A percentile compares a stretch with the other conserved stretches of the same genome.
Evolutionary conservation across 2,888 invertebrate genomes (phyloP).

Genomic region (Caenorhabditis virilis): DNA sequence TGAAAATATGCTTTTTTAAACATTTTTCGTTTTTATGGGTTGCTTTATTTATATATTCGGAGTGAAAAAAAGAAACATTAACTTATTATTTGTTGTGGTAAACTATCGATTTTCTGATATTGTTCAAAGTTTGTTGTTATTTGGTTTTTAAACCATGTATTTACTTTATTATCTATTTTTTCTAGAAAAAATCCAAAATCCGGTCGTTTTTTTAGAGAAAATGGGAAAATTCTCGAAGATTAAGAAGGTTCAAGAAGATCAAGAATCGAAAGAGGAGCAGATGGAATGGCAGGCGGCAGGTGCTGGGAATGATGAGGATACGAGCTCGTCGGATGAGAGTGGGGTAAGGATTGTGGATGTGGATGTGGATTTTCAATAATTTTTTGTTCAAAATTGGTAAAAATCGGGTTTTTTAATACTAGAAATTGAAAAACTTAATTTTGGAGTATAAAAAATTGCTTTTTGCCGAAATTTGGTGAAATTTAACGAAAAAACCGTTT

Average conservation of each 20-base stretch:
- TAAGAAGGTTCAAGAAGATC: slow-evolving; percentile 38
- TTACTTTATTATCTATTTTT: neutral
- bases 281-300: slow-evolving; percentile 40
- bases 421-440: too few species aligned
- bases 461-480: too few species aligned
- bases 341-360: too few species aligned
- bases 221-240: slow-evolving; percentile 51
- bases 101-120: neutral
- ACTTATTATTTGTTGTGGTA: neutral
- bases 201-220: neutral
- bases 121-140: neutral
- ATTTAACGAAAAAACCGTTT: too few species aligned
- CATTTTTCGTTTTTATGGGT: neutral
- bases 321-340: slow-evolving; percentile 19
- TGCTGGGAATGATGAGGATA: slow-evolving; percentile 19
- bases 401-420: too few species aligned
- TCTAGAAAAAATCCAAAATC: too few species aligned
- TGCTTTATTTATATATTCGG: neutral
- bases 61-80: neutral
- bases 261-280: slow-evolving; percentile 21
- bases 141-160: neutral
- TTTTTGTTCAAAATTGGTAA: too few species aligned
- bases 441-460: too few species aligned
- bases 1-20: neutral
- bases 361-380: too few species aligned